phyloP scores from a whole-genome alignment of 1,140 invertebrate species.

The Trichoplusia ni region DNA sequence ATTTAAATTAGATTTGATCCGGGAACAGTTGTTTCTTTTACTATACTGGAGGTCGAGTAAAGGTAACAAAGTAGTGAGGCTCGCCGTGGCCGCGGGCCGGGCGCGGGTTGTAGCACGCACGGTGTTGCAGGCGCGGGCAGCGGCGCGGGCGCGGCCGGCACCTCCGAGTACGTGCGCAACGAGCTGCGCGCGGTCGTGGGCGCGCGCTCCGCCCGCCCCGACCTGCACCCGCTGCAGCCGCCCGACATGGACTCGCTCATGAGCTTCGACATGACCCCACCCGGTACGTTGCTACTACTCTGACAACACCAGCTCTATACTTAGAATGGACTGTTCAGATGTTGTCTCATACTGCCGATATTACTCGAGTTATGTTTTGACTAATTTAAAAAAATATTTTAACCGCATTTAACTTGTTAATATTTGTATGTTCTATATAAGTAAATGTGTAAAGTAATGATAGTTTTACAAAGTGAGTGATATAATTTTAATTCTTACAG shows the following conservation, averaged over 20 bases:
- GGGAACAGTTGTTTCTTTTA: background rate
- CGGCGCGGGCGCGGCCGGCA: conserved; percentile 60
- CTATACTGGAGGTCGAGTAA: conserved; percentile 1
- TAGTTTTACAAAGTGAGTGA: too few relatives aligned
- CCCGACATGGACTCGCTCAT: conserved; percentile 87
- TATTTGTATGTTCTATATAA: too few relatives aligned
- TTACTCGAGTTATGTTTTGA: too few relatives aligned
- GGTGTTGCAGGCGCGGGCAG: conserved; percentile 40
- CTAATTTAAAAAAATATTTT: too few relatives aligned
- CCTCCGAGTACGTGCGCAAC: conserved; percentile 93
- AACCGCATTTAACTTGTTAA: too few relatives aligned
- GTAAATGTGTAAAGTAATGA: too few relatives aligned
- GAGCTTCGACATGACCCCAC: conserved; percentile 85
- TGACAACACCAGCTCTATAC: background rate
- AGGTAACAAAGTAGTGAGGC: conserved; percentile 16
- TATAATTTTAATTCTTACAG: too few relatives aligned
- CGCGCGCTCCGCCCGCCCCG: conserved; percentile 84
- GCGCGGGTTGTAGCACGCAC: background rate
- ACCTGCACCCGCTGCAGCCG: conserved; percentile 65
- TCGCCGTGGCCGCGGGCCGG: conserved; percentile 16
- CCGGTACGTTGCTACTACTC: conserved; percentile 73
- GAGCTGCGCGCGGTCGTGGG: conserved; percentile 93
- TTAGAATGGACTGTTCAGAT: background rate
- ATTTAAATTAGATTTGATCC: too few relatives aligned
- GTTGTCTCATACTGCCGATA: background rate